Evolutionary conservation across 92 coral and sea anemone genomes (phyloP).

Genomic region (Palythoa heliodiscus): DNA sequence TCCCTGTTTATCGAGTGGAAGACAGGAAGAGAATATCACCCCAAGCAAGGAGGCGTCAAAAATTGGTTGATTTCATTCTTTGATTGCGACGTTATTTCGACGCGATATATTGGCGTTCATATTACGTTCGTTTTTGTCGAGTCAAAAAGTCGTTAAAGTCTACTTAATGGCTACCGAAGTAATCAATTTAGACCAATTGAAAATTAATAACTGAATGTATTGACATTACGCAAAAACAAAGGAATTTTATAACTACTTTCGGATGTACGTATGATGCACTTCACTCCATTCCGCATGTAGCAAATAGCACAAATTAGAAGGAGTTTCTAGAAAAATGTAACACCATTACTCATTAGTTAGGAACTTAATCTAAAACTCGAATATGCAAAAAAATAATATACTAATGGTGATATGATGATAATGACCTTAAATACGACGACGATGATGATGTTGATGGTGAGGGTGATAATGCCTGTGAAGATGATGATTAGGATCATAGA

Average conservation of each 20-base stretch:
- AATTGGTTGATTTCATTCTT: not conserved
- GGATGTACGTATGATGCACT: not conserved
- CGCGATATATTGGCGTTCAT: constrained; percentile 6
- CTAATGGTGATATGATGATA: not conserved
- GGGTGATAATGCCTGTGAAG: too few relatives aligned
- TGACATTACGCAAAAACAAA: not conserved
- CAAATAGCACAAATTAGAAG: not conserved
- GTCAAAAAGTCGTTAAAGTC: not conserved
- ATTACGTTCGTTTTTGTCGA: not conserved
- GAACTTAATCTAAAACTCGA: not conserved
- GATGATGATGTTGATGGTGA: too few relatives aligned
- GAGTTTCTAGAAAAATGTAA: not conserved
- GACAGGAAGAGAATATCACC: not conserved
- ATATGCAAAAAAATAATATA: not conserved
- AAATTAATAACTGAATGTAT: not conserved
- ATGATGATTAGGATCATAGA: too few relatives aligned
- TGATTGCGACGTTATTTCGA: not conserved
- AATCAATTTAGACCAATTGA: not conserved
- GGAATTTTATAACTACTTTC: not conserved
- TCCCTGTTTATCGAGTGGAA: not conserved
- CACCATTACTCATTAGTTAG: not conserved
- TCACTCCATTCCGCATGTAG: not conserved
- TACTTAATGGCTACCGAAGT: not conserved
- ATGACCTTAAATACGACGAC: not conserved
- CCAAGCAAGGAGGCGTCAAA: not conserved